Conservation (phyloP, 2,888 invertebrate species). For the Clanis bilineata region DNA sequence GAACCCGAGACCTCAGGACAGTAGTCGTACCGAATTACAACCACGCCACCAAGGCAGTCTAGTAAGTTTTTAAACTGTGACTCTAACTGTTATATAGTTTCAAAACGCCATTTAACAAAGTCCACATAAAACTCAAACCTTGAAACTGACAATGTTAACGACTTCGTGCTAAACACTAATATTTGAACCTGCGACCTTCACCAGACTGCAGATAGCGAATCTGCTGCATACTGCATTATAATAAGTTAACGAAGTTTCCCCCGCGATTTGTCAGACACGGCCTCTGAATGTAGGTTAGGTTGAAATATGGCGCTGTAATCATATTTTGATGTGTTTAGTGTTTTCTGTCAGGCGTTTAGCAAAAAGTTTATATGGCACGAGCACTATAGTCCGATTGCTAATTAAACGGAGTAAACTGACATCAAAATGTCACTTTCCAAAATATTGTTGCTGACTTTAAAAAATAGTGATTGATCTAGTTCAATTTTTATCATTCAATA, state of each 20-base stretch:
- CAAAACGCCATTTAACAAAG: neutral
- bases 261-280: conserved; percentile 28
- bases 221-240: conserved; percentile 46
- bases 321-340: neutral
- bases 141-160: neutral
- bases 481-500: too few species aligned
- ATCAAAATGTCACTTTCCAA: too few species aligned
- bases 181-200: neutral
- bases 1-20: too few species aligned
- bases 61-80: too few species aligned
- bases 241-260: conserved; percentile 39
- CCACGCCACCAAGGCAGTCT: too few species aligned
- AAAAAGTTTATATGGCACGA: neutral
- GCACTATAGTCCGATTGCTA: too few species aligned
- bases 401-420: too few species aligned
- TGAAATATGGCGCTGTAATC: conserved; percentile 15
- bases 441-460: too few species aligned
- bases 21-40: too few species aligned
- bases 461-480: too few species aligned
- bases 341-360: neutral
- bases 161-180: neutral
- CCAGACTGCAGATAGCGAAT: conserved; percentile 38
- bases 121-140: neutral
- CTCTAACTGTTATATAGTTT: too few species aligned
- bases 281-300: conserved; percentile 39